phyloP scores from a whole-genome alignment of 2,113 vertebrate species.

The Ctenodactylus gundi region DNA sequence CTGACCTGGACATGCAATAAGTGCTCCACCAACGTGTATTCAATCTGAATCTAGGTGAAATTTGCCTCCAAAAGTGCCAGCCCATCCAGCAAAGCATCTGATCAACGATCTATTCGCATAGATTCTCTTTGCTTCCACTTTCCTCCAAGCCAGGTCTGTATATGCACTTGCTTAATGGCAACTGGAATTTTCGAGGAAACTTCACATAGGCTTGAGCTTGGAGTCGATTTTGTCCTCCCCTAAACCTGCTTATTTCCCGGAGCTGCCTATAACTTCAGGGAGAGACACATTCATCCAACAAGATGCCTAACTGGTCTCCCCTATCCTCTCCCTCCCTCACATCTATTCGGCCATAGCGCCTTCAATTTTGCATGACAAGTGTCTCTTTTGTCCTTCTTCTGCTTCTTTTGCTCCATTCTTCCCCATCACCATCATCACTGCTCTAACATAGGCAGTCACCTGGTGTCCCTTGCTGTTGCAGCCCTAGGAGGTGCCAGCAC shows the following conservation, averaged over 20 bases:
- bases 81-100: neutral
- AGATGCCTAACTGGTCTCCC: neutral
- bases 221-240: neutral
- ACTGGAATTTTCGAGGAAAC: neutral
- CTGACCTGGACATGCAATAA: neutral
- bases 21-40: neutral
- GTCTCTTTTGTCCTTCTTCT: neutral
- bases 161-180: neutral
- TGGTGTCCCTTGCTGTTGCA: neutral
- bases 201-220: neutral
- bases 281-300: neutral
- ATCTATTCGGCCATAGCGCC: neutral
- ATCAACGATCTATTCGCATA: neutral
- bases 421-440: neutral
- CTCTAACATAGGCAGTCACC: neutral
- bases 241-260: neutral
- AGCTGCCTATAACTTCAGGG: neutral
- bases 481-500: neutral
- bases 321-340: neutral
- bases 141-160: neutral
- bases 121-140: neutral
- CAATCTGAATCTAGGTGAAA: neutral
- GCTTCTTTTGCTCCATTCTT: neutral
- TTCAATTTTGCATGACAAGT: neutral
- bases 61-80: neutral